These are phyloP conservation scores for Micropoecilia bifurca DNA, from an alignment of 2,797 vertebrate genomes.

Conservation along the genomic window DNA sequence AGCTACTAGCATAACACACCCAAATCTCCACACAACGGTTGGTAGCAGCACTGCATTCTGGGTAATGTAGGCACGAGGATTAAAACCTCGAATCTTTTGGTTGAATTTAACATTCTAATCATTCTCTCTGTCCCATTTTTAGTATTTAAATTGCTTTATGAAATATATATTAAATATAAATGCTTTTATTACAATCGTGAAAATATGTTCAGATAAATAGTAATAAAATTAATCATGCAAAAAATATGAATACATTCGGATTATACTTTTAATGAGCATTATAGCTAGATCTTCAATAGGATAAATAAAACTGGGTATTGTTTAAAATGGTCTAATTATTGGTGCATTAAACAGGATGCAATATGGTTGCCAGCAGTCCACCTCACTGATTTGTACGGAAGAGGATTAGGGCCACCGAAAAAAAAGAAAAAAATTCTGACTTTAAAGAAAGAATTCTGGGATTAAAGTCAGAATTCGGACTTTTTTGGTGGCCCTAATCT, in stretches of 20 bases:
- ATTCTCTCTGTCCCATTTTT: not conserved
- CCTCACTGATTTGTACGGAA: not conserved
- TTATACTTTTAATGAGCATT: not conserved
- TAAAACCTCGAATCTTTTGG: not conserved
- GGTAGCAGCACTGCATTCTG: slow-evolving; percentile 22
- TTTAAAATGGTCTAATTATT: not conserved
- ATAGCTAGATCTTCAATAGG: not conserved
- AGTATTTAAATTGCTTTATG: not conserved
- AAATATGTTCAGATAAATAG: not conserved
- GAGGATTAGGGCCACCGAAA: no score
- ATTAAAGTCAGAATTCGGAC: no score
- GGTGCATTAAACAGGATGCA: not conserved
- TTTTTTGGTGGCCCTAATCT: no score
- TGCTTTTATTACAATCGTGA: not conserved
- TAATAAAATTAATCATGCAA: not conserved
- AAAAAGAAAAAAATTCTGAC: no score
- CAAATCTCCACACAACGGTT: slow-evolving; percentile 22
- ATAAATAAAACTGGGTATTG: not conserved
- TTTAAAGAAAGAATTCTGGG: no score
- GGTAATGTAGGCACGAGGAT: slow-evolving; percentile 18
- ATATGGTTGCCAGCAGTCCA: not conserved
- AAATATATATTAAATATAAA: not conserved
- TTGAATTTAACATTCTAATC: not conserved
- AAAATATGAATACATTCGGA: not conserved
- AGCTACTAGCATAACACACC: slow-evolving; percentile 32